Conservation (phyloP, 2,888 invertebrate species). For the Thalpophila matura region DNA sequence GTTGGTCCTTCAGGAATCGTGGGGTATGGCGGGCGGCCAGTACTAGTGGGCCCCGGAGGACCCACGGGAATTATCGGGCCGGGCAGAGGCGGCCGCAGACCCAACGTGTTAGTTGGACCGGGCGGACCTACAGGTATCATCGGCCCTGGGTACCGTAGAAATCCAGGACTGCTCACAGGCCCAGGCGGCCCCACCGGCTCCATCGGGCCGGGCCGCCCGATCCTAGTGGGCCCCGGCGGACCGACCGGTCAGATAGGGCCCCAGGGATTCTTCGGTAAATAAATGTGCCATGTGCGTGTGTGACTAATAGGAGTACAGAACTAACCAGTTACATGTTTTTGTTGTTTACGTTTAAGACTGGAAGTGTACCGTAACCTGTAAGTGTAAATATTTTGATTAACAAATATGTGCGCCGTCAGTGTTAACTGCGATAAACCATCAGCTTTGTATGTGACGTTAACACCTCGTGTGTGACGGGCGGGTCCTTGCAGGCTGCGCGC, state of each 20-base stretch:
- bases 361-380: constrained; percentile 49
- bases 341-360: constrained; percentile 51
- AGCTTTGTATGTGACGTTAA: constrained; percentile 30
- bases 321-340: constrained; percentile 41
- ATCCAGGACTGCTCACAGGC: constrained; percentile 78
- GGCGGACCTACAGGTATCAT: constrained; percentile 74
- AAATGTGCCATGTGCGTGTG: constrained; percentile 56
- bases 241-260: constrained; percentile 82
- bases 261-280: constrained; percentile 83
- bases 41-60: constrained; percentile 86
- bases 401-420: constrained; percentile 38
- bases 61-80: constrained; percentile 76
- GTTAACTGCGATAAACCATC: constrained; percentile 55
- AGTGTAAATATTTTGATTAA: constrained; percentile 57
- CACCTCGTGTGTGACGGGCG: constrained; percentile 5
- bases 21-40: constrained; percentile 62
- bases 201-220: constrained; percentile 70
- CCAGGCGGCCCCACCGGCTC: constrained; percentile 81
- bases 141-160: constrained; percentile 70
- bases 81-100: constrained; percentile 55
- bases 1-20: constrained; percentile 77
- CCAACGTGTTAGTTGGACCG: constrained; percentile 81
- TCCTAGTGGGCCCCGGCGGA: constrained; percentile 84
- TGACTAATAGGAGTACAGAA: constrained; percentile 69
- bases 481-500: constrained; percentile 53